A percentile compares a stretch with the other conserved stretches of the same genome.
Evolutionary conservation across 2,113 vertebrate species (phyloP).

Genomic region (Prunella himalayana): DNA sequence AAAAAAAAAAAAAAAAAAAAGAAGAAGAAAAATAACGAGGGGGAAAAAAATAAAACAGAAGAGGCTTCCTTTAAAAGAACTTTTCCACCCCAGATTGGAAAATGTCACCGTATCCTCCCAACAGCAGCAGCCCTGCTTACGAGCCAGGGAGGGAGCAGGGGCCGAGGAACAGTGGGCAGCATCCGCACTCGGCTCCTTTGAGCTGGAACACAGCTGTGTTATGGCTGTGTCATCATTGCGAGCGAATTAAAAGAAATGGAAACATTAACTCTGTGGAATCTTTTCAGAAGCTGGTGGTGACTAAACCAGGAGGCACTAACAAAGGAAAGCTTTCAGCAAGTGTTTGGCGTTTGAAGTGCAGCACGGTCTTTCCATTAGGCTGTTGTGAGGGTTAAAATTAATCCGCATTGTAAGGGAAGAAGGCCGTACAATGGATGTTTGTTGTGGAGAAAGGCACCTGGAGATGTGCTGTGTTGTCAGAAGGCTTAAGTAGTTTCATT

Average conservation of each 20-base stretch:
- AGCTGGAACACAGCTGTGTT: slow-evolving; percentile 75
- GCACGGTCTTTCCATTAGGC: slow-evolving; percentile 32
- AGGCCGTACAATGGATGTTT: neutral
- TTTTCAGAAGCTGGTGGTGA: slow-evolving; percentile 71
- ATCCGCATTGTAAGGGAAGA: slow-evolving; percentile 8
- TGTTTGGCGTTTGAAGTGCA: slow-evolving; percentile 27
- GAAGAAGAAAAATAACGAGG: neutral
- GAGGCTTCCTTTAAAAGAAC: slow-evolving; percentile 60
- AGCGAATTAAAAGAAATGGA: slow-evolving; percentile 73
- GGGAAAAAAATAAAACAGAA: neutral
- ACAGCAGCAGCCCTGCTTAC: slow-evolving; percentile 46
- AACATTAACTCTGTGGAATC: slow-evolving; percentile 76
- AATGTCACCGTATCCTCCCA: slow-evolving; percentile 66
- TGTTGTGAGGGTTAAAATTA: slow-evolving; percentile 59
- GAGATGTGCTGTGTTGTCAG: slow-evolving; percentile 33
- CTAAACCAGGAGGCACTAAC: slow-evolving; percentile 50
- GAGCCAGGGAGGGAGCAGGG: slow-evolving; percentile 65
- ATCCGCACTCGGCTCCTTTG: slow-evolving; percentile 56
- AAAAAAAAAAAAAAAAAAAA: neutral
- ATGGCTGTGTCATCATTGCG: slow-evolving; percentile 68
- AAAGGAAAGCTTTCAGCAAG: slow-evolving; percentile 74
- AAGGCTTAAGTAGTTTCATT: slow-evolving; percentile 20
- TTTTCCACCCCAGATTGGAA: slow-evolving; percentile 65
- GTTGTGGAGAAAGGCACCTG: slow-evolving; percentile 37
- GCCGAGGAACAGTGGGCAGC: slow-evolving; percentile 68